Conservation (phyloP, 2,797 vertebrate species). For the Delichon dasypus region DNA sequence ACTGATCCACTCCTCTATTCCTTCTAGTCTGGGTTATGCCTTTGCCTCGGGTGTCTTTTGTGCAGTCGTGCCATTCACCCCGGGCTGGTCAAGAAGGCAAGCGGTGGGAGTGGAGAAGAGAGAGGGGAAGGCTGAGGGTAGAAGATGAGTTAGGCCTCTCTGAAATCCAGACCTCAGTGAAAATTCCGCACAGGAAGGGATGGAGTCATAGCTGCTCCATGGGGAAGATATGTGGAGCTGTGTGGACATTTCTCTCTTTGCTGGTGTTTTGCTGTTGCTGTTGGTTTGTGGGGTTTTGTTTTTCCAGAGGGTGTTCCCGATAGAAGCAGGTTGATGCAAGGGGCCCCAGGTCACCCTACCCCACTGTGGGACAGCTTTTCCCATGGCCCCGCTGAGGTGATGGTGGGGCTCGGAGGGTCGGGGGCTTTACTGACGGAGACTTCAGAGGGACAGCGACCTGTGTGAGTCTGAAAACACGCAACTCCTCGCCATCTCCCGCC, state of each 20-base stretch:
- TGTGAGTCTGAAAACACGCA: neutral
- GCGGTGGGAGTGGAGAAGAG: too few species aligned
- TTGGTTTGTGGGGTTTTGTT: neutral
- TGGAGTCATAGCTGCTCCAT: rapidly evolving
- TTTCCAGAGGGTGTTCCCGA: neutral
- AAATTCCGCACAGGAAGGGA: rapidly evolving
- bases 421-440: neutral
- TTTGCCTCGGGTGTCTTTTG: neutral
- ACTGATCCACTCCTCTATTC: rapidly evolving
- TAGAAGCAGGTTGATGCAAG: neutral
- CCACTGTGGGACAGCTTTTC: neutral
- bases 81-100: neutral
- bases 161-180: neutral
- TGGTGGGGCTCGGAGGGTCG: neutral
- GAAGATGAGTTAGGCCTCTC: neutral
- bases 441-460: neutral
- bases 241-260: neutral
- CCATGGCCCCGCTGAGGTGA: neutral
- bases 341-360: rapidly evolving
- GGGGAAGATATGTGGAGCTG: neutral
- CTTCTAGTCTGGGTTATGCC: neutral
- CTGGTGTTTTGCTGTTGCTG: neutral
- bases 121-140: neutral
- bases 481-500: rapidly evolving
- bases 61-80: neutral